These are phyloP conservation scores for Coelopa pilipes DNA, from an alignment of 2,888 invertebrate species.

Conservation along the genomic window DNA sequence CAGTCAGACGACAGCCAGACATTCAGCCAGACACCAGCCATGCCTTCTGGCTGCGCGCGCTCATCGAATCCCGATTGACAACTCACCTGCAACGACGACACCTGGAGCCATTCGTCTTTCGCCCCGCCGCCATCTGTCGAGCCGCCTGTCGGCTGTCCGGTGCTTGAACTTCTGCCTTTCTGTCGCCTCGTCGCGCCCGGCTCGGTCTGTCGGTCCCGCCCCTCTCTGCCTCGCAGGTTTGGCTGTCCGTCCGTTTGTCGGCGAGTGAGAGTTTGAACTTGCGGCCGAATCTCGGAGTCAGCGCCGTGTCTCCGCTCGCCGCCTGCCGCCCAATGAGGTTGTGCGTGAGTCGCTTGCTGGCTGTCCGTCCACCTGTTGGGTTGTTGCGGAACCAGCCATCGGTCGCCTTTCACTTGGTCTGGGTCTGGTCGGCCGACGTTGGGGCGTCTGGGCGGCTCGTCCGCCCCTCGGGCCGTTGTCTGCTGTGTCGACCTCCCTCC, in stretches of 20 bases:
- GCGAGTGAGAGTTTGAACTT: not conserved
- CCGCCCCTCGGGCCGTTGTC: not conserved
- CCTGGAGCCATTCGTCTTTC: constrained; percentile 11
- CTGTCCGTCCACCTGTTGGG: constrained; percentile 1
- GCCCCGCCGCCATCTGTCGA: not conserved
- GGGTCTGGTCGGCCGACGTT: too few relatives aligned
- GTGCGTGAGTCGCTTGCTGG: constrained; percentile 6
- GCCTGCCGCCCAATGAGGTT: too few relatives aligned
- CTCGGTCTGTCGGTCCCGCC: not conserved
- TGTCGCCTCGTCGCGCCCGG: not conserved
- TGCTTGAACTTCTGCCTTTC: not conserved
- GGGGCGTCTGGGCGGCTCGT: not conserved
- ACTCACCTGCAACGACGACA: constrained; percentile 27
- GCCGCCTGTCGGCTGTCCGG: constrained; percentile 2
- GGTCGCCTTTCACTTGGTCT: too few relatives aligned
- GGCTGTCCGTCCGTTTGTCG: constrained; percentile 13
- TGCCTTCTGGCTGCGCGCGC: constrained; percentile 15
- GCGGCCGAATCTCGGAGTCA: constrained; percentile 6
- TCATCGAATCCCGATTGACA: constrained; percentile 20
- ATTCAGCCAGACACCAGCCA: not conserved
- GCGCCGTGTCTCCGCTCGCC: too few relatives aligned
- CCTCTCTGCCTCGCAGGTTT: not conserved
- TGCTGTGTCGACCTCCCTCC: too few relatives aligned
- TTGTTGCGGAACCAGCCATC: not conserved
- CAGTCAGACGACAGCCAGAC: constrained; percentile 15